phyloP scores from a whole-genome alignment of 2,797 vertebrate genomes.

The Carapus acus region DNA sequence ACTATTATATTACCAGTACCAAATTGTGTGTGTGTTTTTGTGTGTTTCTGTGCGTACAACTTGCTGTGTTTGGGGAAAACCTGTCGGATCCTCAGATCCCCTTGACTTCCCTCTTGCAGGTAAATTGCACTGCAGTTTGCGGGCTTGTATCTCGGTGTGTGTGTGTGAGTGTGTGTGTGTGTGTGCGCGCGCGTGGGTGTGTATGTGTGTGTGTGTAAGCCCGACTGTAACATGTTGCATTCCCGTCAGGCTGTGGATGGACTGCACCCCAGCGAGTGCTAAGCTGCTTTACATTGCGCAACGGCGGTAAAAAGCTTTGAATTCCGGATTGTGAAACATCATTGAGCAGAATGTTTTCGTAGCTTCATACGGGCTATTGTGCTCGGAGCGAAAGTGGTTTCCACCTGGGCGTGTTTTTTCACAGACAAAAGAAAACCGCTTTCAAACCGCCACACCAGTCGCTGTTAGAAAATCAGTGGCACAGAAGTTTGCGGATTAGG shows the following conservation, averaged over 20 bases:
- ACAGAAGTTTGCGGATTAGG: no score
- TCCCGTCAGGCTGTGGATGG: background rate
- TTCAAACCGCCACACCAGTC: background rate
- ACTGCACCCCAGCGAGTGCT: background rate
- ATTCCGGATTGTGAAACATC: background rate
- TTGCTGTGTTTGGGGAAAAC: slow-evolving; percentile 11
- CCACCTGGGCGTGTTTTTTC: no score
- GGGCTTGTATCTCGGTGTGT: slow-evolving; percentile 6
- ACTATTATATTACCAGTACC: no score
- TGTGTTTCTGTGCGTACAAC: no score
- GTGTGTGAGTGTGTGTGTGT: slow-evolving; percentile 1
- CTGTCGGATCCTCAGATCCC: slow-evolving; percentile 32
- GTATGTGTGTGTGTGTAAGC: background rate
- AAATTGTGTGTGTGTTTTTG: no score
- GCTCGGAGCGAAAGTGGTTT: no score
- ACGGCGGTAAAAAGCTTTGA: background rate
- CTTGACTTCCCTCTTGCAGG: background rate
- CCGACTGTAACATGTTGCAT: background rate
- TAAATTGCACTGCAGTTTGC: slow-evolving; percentile 10
- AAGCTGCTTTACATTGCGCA: background rate
- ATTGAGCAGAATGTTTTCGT: background rate
- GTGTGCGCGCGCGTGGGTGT: background rate
- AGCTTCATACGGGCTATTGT: background rate
- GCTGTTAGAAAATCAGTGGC: background rate
- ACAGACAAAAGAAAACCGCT: no score